Percentiles rank a stretch among this genome's conserved stretches.
Conservation (phyloP, 2,113 vertebrate species). For the Apodemus speciosus region DNA sequence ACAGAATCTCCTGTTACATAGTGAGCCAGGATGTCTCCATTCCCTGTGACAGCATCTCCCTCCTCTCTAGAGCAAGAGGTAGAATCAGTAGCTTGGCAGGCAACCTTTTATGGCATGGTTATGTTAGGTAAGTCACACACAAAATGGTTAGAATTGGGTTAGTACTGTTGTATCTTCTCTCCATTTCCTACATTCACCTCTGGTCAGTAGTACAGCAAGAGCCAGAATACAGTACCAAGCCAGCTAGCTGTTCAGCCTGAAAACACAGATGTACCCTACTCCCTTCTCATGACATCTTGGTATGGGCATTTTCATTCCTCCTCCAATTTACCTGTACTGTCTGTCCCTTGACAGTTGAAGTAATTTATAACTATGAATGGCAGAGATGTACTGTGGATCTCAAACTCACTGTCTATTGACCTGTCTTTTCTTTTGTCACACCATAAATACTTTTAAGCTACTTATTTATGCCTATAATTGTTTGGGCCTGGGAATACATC, state of each 20-base stretch:
- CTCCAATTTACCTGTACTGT: background rate
- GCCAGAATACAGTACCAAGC: background rate
- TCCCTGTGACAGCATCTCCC: background rate
- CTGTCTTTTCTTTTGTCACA: background rate
- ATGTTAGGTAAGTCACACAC: background rate
- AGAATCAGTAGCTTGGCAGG: background rate
- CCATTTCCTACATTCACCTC: background rate
- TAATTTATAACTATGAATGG: too few species aligned
- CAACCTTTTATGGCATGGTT: background rate
- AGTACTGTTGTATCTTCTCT: background rate
- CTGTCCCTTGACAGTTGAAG: background rate
- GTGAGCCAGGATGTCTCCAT: background rate
- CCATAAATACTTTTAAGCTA: background rate
- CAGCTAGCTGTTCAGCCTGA: background rate
- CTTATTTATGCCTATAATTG: background rate
- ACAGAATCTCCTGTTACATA: background rate
- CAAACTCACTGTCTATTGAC: background rate
- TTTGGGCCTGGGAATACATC: background rate
- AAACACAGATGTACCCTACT: background rate
- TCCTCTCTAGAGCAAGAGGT: conserved; percentile 7
- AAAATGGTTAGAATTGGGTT: background rate
- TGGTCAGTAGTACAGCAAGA: background rate
- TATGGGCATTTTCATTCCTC: background rate
- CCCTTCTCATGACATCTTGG: background rate
- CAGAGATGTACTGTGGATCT: background rate